Evolutionary conservation across 2,113 vertebrate species (phyloP).

Genomic region (Piprites chloris): DNA sequence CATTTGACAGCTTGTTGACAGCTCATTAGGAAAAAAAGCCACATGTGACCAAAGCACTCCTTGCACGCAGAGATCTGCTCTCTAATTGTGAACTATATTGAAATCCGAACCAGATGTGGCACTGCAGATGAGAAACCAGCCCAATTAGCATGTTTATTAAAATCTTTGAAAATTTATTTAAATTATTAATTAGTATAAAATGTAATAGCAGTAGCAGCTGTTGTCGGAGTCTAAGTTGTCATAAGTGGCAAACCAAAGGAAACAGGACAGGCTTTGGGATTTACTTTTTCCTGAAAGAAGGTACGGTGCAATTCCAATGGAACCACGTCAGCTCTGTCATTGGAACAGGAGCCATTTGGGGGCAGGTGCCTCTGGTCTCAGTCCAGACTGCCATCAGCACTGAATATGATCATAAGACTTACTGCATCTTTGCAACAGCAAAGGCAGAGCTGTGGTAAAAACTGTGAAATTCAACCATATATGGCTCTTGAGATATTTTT

Average conservation of each 20-base stretch:
- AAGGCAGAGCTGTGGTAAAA: neutral
- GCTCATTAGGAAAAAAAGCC: conserved; percentile 22
- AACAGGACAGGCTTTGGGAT: neutral
- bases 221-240: neutral
- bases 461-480: neutral
- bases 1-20: conserved; percentile 45
- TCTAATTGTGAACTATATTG: neutral
- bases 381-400: neutral
- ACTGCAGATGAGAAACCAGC: neutral
- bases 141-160: conserved; percentile 10
- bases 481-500: neutral
- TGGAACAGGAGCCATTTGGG: neutral
- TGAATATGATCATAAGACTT: neutral
- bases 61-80: neutral
- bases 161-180: neutral
- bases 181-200: neutral
- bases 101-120: neutral
- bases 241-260: neutral
- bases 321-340: neutral
- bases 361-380: neutral
- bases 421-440: neutral
- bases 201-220: neutral
- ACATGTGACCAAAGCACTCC: neutral
- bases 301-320: neutral
- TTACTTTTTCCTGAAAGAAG: neutral